Evolutionary conservation across 2,888 invertebrate genomes (phyloP).

Genomic region (Arrhopalites spinosus): DNA sequence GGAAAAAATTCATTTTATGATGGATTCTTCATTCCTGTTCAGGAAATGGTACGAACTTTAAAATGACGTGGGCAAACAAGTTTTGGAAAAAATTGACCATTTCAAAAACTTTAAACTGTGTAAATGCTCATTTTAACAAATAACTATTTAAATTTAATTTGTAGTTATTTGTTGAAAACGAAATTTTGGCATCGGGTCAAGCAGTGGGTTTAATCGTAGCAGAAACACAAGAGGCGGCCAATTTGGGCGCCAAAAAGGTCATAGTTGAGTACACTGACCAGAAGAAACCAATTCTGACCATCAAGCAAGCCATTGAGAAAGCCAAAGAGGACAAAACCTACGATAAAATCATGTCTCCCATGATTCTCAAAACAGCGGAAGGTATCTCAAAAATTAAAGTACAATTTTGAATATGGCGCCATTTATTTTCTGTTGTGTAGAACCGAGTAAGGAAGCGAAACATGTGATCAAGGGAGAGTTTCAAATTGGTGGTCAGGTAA

Average conservation of each 20-base stretch:
- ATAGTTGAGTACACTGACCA: slow-evolving; percentile 59
- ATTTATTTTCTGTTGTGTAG: too few relatives aligned
- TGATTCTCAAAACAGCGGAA: slow-evolving; percentile 1
- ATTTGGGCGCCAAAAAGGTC: slow-evolving; percentile 58
- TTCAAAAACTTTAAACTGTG: too few relatives aligned
- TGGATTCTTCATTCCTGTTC: slow-evolving; percentile 10
- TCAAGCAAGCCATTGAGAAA: slow-evolving; percentile 58
- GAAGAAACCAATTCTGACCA: slow-evolving; percentile 57
- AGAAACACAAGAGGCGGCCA: slow-evolving; percentile 56
- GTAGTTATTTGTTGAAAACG: slow-evolving; percentile 58
- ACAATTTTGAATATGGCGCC: too few relatives aligned
- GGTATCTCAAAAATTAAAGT: slow-evolving; percentile 16
- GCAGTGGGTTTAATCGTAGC: slow-evolving; percentile 60
- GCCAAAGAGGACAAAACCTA: slow-evolving; percentile 41
- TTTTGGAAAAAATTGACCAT: too few relatives aligned
- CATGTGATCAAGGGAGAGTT: not conserved
- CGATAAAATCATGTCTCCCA: slow-evolving; percentile 29
- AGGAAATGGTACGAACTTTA: slow-evolving; percentile 16
- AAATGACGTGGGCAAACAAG: too few relatives aligned
- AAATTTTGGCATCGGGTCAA: slow-evolving; percentile 59
- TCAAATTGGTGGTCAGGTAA: not conserved
- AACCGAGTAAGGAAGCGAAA: not conserved
- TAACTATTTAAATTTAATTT: not conserved
- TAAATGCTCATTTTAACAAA: not conserved
- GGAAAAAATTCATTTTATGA: slow-evolving; percentile 67